Conservation (phyloP, 2,797 vertebrate genomes). For the Chromobotia macracanthus region DNA sequence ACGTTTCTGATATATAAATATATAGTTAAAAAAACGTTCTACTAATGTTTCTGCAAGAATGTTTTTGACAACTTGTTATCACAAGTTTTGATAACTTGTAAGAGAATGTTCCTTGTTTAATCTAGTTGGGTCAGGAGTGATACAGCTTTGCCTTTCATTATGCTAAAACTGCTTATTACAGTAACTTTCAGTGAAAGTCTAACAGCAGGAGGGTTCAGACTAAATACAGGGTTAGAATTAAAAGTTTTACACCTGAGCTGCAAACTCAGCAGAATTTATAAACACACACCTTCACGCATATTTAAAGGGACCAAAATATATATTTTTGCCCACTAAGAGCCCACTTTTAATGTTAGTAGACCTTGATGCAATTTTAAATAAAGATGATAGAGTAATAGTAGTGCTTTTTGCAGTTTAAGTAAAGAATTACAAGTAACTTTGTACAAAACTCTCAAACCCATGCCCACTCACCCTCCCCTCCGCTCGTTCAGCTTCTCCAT, state of each 20-base stretch:
- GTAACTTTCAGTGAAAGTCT: constrained; percentile 5
- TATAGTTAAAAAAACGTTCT: no score
- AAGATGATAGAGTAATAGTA: no score
- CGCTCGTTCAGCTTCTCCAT: constrained; percentile 93
- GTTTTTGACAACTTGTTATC: no score
- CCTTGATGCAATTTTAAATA: no score
- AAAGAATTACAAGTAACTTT: neutral
- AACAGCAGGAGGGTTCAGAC: constrained; percentile 9
- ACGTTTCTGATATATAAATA: no score
- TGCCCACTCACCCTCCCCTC: constrained; percentile 83
- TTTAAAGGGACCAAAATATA: neutral
- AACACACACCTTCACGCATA: neutral
- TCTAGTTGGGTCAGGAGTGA: constrained; percentile 35
- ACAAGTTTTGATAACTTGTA: no score
- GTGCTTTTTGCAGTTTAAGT: neutral
- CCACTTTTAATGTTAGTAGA: no score
- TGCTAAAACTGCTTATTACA: constrained; percentile 32
- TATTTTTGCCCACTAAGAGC: no score
- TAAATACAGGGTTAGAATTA: constrained; percentile 31
- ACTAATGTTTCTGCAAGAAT: no score
- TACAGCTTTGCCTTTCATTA: constrained; percentile 30
- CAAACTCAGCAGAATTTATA: constrained; percentile 21
- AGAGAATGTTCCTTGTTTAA: neutral
- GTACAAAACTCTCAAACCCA: neutral
- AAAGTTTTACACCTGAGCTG: constrained; percentile 23